phyloP scores from a whole-genome alignment of 2,113 vertebrate species.

The Stegastes partitus region DNA sequence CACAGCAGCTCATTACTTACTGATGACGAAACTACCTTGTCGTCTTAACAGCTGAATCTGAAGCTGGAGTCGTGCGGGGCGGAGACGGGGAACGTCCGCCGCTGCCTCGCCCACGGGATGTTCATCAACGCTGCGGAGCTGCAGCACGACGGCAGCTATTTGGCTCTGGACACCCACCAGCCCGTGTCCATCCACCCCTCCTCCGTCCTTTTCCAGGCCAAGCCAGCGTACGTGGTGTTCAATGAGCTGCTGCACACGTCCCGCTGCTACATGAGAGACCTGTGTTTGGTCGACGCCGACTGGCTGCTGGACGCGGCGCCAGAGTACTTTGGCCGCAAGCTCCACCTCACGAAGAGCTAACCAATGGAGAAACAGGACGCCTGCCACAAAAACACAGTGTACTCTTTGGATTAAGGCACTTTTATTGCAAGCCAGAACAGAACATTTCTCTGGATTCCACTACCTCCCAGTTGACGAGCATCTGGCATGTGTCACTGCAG shows the following conservation, averaged over 20 bases:
- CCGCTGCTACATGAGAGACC: slow-evolving; percentile 95
- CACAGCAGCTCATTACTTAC: background rate
- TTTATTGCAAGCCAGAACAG: background rate
- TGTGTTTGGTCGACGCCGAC: slow-evolving; percentile 91
- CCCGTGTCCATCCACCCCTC: slow-evolving; percentile 93
- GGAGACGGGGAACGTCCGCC: slow-evolving; percentile 86
- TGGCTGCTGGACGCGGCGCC: slow-evolving; percentile 94
- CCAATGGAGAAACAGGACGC: slow-evolving; percentile 18
- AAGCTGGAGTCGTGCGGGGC: slow-evolving; percentile 88
- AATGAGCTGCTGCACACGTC: slow-evolving; percentile 93
- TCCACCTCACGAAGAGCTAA: slow-evolving; percentile 83
- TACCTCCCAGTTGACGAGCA: slow-evolving; percentile 64
- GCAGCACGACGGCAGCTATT: slow-evolving; percentile 90
- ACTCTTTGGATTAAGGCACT: slow-evolving; percentile 11
- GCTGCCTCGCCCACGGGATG: slow-evolving; percentile 94
- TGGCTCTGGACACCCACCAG: slow-evolving; percentile 91
- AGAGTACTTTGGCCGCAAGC: slow-evolving; percentile 90
- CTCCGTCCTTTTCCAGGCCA: slow-evolving; percentile 94
- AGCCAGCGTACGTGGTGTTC: slow-evolving; percentile 92
- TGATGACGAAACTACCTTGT: background rate
- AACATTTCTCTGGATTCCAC: slow-evolving; percentile 48
- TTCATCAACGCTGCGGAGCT: slow-evolving; percentile 94
- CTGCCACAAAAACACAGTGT: background rate
- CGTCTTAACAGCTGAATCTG: slow-evolving; percentile 87
- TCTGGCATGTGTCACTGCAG: slow-evolving; percentile 49